These are phyloP conservation scores for Acromyrmex heyeri DNA, from an alignment of 1,140 invertebrate species.

Conservation along the genomic window DNA sequence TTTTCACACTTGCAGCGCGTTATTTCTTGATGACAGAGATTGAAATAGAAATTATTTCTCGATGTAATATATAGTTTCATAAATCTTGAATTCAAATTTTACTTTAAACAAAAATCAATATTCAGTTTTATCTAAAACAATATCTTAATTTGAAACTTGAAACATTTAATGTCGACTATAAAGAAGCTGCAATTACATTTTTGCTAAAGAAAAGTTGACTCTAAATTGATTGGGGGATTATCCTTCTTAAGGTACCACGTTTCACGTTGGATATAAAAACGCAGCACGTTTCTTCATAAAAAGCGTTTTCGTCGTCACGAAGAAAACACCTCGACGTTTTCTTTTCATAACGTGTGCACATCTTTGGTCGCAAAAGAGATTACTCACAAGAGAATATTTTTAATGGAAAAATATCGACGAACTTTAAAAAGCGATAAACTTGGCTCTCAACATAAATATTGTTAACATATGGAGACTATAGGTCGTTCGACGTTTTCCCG, in stretches of 20 bases:
- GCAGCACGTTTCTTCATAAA: constrained; percentile 10
- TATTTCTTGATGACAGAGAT: not conserved
- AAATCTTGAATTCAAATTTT: constrained; percentile 8
- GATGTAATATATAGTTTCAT: not conserved
- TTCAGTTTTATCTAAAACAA: not conserved
- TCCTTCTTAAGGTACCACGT: not conserved
- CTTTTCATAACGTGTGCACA: constrained; percentile 49
- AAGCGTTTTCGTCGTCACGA: constrained; percentile 7
- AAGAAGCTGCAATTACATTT: constrained; percentile 17
- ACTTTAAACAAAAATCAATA: not conserved
- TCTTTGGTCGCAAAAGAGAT: constrained; percentile 15
- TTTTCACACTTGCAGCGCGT: not conserved
- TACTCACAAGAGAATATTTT: constrained; percentile 11
- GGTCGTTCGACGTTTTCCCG: not conserved
- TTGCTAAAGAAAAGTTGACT: constrained; percentile 5
- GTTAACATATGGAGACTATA: not conserved
- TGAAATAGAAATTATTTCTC: not conserved
- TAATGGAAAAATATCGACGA: constrained; percentile 23
- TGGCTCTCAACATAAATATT: not conserved
- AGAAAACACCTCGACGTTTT: constrained; percentile 34
- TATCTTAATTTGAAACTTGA: not conserved
- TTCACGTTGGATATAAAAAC: constrained; percentile 18
- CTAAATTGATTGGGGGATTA: constrained; percentile 14
- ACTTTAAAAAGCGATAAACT: constrained; percentile 3
- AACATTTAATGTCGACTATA: constrained; percentile 1